These are phyloP conservation scores for Anoplius nigerrimus DNA, from an alignment of 2,888 invertebrate genomes.

Conservation along the genomic window DNA sequence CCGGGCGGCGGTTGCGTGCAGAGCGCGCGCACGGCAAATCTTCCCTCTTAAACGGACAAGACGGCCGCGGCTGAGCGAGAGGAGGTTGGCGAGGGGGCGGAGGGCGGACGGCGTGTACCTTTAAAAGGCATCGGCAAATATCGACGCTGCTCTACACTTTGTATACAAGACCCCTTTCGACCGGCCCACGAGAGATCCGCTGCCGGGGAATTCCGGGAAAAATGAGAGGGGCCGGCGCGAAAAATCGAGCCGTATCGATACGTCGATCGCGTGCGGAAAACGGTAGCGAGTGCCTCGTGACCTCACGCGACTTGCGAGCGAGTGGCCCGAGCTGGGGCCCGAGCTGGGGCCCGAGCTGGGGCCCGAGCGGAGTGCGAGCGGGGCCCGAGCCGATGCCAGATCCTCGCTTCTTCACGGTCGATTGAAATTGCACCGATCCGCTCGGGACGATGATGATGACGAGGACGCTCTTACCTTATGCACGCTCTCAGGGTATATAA, in stretches of 20 bases:
- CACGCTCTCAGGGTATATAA: neutral
- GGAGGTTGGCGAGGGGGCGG: neutral
- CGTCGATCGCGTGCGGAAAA: slow-evolving; percentile 32
- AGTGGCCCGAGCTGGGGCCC: too few species aligned
- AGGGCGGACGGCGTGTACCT: neutral
- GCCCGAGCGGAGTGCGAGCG: too few species aligned
- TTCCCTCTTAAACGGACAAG: too few species aligned
- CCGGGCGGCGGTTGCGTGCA: slow-evolving; percentile 27
- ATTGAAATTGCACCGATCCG: slow-evolving; percentile 27
- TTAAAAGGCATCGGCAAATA: slow-evolving; percentile 4
- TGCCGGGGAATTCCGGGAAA: slow-evolving; percentile 24
- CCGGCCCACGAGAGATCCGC: slow-evolving; percentile 15
- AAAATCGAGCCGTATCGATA: slow-evolving; percentile 11
- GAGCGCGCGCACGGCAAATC: neutral
- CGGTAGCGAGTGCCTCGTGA: slow-evolving; percentile 34
- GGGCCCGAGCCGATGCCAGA: too few species aligned
- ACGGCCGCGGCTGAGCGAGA: neutral
- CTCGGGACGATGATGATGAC: too few species aligned
- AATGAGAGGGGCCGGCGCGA: neutral
- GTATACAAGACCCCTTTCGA: slow-evolving; percentile 22
- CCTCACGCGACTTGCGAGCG: slow-evolving; percentile 29
- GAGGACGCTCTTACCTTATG: too few species aligned
- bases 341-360: too few species aligned
- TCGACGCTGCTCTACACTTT: slow-evolving; percentile 23
- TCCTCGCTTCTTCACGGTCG: slow-evolving; percentile 31